Evolutionary conservation across 2,113 vertebrate species (phyloP), one percentile per base, ranked within the genome.

Genomic region (Trogon surrucura): DNA sequence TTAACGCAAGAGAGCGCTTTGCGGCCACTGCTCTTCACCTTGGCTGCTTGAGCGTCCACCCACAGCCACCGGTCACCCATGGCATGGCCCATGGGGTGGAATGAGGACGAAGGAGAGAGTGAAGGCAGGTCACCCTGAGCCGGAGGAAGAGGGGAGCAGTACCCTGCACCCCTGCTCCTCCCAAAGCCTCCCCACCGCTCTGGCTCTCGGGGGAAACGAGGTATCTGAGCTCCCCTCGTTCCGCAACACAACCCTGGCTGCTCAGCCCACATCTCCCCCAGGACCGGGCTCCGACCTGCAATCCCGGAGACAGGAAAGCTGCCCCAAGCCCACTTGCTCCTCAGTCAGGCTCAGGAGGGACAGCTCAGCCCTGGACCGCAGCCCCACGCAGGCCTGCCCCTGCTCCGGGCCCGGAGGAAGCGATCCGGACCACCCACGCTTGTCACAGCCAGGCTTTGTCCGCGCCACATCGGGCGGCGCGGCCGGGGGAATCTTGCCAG

Each of bases 21-120:
- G 88, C 2, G 38, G 74, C 75, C 71, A 11, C 30, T 80, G 89
- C 73, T 91, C 87, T 85, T 91, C 94, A 91, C 85, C 91, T 90
- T 4, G 0, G 80, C 82, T 3, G 51, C 80, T 91, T 93, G 67
- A 62, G 93, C 85, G 71, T 94, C 89, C 88, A 93, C 93, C 95
- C 93, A 80, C 89, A 77, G 81, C 30, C 66, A 18, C 27, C 1
- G 3, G 80, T 89, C 91, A 87, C 21, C 65, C 41, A 25, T 58
- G 62, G 81, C 79, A 38, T 0, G 0, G 73, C 61, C 84, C 50
- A 3, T 1, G 44, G 25, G 36, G 25, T 38, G 50, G 79, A 41
- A 73, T 26, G 90, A 74, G 64, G 80, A 57, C 18, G 56, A 67
- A 75, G 57, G 23, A 30, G 65, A 72, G 25, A 10, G 34, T 13